A percentile compares a stretch with the other conserved stretches of the same genome.
Evolutionary conservation across 2,797 vertebrate genomes (phyloP).

Genomic region (Melanotaenia nigrans): DNA sequence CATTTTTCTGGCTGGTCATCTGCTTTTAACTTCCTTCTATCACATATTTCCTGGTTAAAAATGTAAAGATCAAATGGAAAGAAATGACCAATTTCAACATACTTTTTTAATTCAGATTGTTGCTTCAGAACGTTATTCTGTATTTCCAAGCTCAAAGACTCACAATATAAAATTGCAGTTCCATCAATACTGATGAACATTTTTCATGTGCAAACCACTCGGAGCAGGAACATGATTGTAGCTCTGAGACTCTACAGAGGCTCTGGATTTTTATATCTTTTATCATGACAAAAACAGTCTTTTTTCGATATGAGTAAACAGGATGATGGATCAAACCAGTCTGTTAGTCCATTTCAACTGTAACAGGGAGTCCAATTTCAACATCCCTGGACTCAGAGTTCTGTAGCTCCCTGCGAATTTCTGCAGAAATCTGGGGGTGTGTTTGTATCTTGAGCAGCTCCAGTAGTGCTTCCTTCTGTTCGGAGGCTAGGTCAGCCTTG

Average conservation of each 20-base stretch:
- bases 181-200: constrained; percentile 26
- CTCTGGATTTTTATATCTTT: constrained; percentile 1
- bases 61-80: not conserved
- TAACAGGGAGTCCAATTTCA: constrained; percentile 79
- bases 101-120: constrained; percentile 49
- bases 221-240: not conserved
- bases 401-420: constrained; percentile 92
- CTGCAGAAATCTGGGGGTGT: constrained; percentile 86
- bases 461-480: constrained; percentile 92
- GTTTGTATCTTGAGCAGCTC: constrained; percentile 92
- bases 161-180: constrained; percentile 6
- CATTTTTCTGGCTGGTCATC: too few species aligned
- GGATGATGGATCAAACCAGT: constrained; percentile 1
- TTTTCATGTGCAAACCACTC: constrained; percentile 16
- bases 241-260: not conserved
- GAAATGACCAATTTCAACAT: not conserved
- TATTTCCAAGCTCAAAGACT: constrained; percentile 13
- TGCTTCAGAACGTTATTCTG: constrained; percentile 27
- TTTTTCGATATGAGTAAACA: not conserved
- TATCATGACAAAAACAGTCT: not conserved
- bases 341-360: constrained; percentile 82
- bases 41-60: not conserved
- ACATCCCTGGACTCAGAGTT: constrained; percentile 88
- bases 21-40: too few species aligned
- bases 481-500: constrained; percentile 92